phyloP scores from a whole-genome alignment of 1,140 invertebrate species.

The Saccostrea cuccullata region DNA sequence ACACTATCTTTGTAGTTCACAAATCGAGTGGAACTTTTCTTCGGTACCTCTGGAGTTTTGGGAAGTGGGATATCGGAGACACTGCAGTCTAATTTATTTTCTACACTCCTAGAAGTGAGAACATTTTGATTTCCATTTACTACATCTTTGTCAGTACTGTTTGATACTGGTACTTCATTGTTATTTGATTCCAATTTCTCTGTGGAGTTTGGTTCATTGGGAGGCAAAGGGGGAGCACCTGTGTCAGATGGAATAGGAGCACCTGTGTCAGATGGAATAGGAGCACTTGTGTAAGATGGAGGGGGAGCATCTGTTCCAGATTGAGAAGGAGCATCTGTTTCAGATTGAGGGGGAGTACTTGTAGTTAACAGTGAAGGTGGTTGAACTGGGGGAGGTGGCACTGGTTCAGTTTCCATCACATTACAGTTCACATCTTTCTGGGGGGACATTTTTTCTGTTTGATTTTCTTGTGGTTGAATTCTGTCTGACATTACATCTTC shows the following conservation, averaged over 20 bases:
- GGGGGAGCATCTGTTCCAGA: too few relatives aligned
- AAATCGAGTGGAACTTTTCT: neutral
- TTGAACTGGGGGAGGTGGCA: neutral
- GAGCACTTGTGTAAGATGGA: too few relatives aligned
- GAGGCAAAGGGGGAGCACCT: neutral
- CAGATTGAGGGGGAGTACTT: neutral
- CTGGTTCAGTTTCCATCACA: neutral
- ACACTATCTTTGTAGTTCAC: neutral
- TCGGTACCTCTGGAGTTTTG: neutral
- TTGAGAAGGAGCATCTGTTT: too few relatives aligned
- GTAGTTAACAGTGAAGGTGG: neutral
- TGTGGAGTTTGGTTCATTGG: neutral
- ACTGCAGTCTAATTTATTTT: neutral
- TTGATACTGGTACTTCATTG: neutral
- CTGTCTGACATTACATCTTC: neutral
- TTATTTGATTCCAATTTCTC: neutral
- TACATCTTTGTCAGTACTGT: neutral
- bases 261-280: neutral
- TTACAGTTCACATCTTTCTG: constrained; percentile 12
- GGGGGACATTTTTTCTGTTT: neutral
- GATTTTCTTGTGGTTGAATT: too few relatives aligned
- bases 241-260: too few relatives aligned
- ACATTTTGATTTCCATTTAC: neutral
- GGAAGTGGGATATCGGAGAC: neutral
- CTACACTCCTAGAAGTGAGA: neutral